phyloP scores from a whole-genome alignment of 1,140 invertebrate species.

The Holotrichia oblita region DNA sequence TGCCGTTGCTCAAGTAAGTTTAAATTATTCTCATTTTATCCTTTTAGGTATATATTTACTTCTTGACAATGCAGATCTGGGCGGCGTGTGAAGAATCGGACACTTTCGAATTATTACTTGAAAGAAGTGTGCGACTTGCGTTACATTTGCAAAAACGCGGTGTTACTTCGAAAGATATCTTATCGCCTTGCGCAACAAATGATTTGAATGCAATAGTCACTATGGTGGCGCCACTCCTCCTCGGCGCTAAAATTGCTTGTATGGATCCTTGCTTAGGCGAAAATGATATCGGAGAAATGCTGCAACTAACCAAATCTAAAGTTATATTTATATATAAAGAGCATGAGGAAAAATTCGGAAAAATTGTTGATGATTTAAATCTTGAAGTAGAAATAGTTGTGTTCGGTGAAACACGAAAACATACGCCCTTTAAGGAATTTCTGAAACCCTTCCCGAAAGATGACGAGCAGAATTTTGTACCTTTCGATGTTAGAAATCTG shows the following conservation, averaged over 20 bases:
- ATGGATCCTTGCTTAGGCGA: constrained; percentile 38
- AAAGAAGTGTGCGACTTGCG: constrained; percentile 56
- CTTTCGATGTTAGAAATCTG: constrained; percentile 45
- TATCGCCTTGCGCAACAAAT: constrained; percentile 57
- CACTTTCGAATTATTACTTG: constrained; percentile 53
- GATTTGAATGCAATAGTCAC: constrained; percentile 56
- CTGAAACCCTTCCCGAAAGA: too few species aligned
- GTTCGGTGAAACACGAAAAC: too few species aligned
- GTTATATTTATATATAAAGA: constrained; percentile 56
- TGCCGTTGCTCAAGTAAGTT: not conserved
- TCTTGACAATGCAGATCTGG: constrained; percentile 54
- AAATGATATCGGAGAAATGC: constrained; percentile 51
- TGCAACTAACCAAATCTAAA: constrained; percentile 57
- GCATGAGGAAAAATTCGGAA: constrained; percentile 44
- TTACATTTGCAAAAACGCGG: constrained; percentile 53
- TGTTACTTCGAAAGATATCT: constrained; percentile 54
- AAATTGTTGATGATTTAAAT: too few species aligned
- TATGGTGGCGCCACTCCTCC: constrained; percentile 54
- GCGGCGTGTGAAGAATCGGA: constrained; percentile 57
- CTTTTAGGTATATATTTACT: not conserved
- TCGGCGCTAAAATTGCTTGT: constrained; percentile 47
- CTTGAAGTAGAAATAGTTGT: too few species aligned
- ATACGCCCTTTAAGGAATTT: too few species aligned
- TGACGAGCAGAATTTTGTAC: constrained; percentile 51
- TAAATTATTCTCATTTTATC: not conserved